Conservation (phyloP, 2,113 vertebrate genomes). For the Eretmodus cyanostictus region DNA sequence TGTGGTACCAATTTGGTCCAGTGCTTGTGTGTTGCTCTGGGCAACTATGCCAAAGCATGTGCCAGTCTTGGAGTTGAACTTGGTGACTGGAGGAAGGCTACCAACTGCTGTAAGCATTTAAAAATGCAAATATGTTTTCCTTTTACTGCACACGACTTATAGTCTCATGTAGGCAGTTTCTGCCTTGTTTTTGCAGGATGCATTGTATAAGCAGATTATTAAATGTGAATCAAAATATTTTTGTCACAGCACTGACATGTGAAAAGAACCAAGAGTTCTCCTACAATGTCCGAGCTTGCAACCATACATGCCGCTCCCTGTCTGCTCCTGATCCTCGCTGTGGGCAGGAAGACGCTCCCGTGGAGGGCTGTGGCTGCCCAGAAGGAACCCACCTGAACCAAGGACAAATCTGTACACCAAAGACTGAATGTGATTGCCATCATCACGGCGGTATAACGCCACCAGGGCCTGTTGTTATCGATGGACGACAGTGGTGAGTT, state of each 20-base stretch:
- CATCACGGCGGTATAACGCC: background rate
- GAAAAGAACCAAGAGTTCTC: slow-evolving; percentile 56
- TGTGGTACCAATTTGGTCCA: slow-evolving; percentile 15
- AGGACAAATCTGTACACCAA: slow-evolving; percentile 25
- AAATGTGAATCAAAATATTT: background rate
- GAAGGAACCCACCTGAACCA: slow-evolving; percentile 50
- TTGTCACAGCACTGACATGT: slow-evolving; percentile 46
- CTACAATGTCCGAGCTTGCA: slow-evolving; percentile 52
- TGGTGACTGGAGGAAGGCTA: slow-evolving; percentile 60
- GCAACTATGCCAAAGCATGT: slow-evolving; percentile 70
- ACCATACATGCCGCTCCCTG: slow-evolving; percentile 59
- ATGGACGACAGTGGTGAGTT: slow-evolving; percentile 62
- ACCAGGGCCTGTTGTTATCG: slow-evolving; percentile 40
- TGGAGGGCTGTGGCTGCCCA: slow-evolving; percentile 69
- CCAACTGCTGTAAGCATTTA: slow-evolving; percentile 63
- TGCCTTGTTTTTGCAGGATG: background rate
- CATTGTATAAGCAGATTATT: background rate
- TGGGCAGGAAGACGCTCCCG: slow-evolving; percentile 14
- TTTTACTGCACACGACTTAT: background rate
- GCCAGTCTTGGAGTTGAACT: slow-evolving; percentile 41
- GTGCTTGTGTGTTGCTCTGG: slow-evolving; percentile 61
- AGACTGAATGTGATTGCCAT: slow-evolving; percentile 42
- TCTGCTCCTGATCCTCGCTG: slow-evolving; percentile 54
- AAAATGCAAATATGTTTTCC: background rate
- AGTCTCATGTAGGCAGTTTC: background rate